A percentile compares a stretch with the other conserved stretches of the same genome.
Evolutionary conservation across 2,888 invertebrate species (phyloP).

Genomic region (Luperina testacea): DNA sequence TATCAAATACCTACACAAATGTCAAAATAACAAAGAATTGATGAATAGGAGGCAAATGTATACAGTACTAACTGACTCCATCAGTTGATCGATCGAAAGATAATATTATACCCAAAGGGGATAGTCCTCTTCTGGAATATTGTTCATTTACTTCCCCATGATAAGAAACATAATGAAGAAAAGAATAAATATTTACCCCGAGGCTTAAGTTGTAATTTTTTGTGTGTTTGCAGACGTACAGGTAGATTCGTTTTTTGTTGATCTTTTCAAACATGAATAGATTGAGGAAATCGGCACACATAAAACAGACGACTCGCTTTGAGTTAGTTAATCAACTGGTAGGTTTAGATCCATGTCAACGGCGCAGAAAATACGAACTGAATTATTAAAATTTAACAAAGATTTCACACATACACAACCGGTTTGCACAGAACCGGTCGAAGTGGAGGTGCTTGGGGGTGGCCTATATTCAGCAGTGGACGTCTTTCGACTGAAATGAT

Average conservation of each 20-base stretch:
- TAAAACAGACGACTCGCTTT: not conserved
- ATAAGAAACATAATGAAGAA: constrained; percentile 33
- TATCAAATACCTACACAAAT: not conserved
- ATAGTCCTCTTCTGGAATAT: constrained; percentile 29
- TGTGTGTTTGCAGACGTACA: constrained; percentile 20
- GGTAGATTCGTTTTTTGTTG: constrained; percentile 28
- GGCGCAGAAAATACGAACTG: not conserved
- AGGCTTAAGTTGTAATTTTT: constrained; percentile 21
- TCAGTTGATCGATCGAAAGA: constrained; percentile 48
- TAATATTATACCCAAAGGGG: constrained; percentile 31
- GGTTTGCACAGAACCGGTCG: no score
- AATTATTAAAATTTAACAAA: not conserved
- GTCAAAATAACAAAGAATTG: constrained; percentile 6
- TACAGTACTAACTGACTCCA: constrained; percentile 12
- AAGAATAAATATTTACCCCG: constrained; percentile 29
- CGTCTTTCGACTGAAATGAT: no score
- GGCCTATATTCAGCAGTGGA: no score
- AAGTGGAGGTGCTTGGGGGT: no score
- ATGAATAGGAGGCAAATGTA: constrained; percentile 8
- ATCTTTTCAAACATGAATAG: constrained; percentile 26
- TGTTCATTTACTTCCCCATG: constrained; percentile 30
- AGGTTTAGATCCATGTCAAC: not conserved
- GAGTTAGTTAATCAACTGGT: not conserved
- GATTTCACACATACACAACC: not conserved
- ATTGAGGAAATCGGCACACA: not conserved